Evolutionary conservation across 2,113 vertebrate species (phyloP), one percentile per base, ranked within the genome.

Genomic region (Burhinus oedicnemus): DNA sequence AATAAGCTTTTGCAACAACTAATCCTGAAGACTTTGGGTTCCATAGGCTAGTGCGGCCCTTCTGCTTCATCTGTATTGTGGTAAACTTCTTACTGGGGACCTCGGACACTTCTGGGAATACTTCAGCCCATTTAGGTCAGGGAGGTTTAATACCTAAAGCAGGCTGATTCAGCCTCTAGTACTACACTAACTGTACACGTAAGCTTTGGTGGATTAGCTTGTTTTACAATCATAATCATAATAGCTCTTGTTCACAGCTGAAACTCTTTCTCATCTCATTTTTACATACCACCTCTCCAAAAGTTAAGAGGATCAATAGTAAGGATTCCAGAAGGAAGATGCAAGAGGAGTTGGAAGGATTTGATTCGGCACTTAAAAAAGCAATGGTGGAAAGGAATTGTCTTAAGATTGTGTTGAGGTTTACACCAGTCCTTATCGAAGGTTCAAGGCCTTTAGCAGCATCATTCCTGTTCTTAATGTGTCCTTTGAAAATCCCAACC

Each of bases 1-100:
- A 97, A 96, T 96, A 97, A 95, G 76, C 54, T 93, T 97, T 93
- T 78, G 49, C 85, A 92, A 71, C 57, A 95, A 81, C 26, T 74
- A 57, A 95, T 95, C 62, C 87, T 49, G 64, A 70, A 86, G 68
- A 15, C 25, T 76, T 94, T 9, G 22, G 8, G 40, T 65, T 81
- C 78, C 65, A 12, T 54, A 49, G 94, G 77, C 66, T 34, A 4
- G 20, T 5, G 5, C 29, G 51, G 21, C 38, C 55, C 90, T 95
- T 91, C 72, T 71, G 22, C 74, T 96, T 94, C 47, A 22, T 49
- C 62, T 92, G 61, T 38, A 80, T 60, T 64, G 54, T 4, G 21
- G 21, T 47, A 29, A 75, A 78, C 32, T 72, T 69, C 32, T 75
- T 69, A 13, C 18, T 6, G 74, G 12, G 88, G 85, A 81, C 34